Evolutionary conservation across 2,113 vertebrate species (phyloP).

Genomic region (Marmota flaviventris): DNA sequence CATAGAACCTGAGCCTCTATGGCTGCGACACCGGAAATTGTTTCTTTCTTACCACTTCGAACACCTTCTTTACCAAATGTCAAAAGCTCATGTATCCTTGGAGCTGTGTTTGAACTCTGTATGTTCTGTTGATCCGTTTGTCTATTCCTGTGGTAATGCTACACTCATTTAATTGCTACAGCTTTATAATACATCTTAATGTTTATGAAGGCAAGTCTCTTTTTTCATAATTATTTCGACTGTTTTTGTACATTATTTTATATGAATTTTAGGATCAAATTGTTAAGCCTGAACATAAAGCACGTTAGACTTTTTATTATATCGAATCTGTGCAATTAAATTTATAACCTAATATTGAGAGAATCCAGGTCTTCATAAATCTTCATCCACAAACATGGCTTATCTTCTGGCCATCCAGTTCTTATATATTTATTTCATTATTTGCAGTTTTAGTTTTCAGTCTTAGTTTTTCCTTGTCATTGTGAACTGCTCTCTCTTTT

Average conservation of each 20-base stretch:
- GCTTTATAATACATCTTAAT: background rate
- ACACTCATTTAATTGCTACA: background rate
- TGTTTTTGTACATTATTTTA: background rate
- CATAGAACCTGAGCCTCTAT: background rate
- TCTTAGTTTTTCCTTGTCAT: background rate
- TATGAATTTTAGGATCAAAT: background rate
- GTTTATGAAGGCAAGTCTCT: background rate
- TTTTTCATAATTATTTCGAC: slow-evolving; percentile 42
- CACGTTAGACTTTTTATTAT: background rate
- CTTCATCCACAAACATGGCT: background rate
- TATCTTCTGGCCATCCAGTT: background rate
- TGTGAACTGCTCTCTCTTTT: background rate
- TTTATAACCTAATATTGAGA: background rate
- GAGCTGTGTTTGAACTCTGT: background rate
- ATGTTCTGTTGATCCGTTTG: background rate
- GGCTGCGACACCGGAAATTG: background rate
- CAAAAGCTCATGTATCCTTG: background rate
- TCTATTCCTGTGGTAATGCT: background rate
- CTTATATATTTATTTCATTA: background rate
- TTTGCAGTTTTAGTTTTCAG: background rate
- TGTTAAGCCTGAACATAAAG: slow-evolving; percentile 31
- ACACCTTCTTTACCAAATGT: background rate
- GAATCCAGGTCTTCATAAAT: background rate
- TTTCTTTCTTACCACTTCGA: background rate
- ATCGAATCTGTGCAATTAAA: background rate